Evolutionary conservation across 2,797 vertebrate species (phyloP), one percentile per base, ranked within the genome.

Genomic region (Danio jaintianensis): DNA sequence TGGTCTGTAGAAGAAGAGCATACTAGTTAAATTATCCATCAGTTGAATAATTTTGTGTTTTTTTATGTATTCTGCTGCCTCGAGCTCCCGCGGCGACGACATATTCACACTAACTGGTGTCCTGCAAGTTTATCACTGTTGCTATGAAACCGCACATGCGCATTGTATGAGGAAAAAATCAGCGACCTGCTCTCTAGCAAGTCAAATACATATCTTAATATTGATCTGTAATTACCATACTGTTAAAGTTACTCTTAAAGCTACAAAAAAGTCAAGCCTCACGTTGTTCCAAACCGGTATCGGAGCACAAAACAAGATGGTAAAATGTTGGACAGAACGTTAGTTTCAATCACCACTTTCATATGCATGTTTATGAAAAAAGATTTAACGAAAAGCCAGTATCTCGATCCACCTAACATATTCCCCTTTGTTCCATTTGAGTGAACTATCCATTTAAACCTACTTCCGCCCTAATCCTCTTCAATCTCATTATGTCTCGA

Each of bases 1-100:
- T 1, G 94, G 93, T 89, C 92, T 92, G 84, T 92, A 13, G 69
- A 90, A 94, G 70, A 93, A 82, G 1, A 94, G 85, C 89, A 90
- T 89, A 78, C 92, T 89, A 13, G 82, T 91, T 86, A 94, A 82
- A 79, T 92, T 89, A 18, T 92, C 85, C 86, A 94, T 82, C 0
- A 94, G 88, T 58, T 92, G 89, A 0, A 83, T 0, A 15, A 94
- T 87, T 81, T 90, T 89, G 84, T 94, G 93, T 82, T 90, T 91
- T 42, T 87, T 15, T 0, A 94, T 80, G 83, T 94, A 94, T 6
- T 86, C 85, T 0, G 59, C 77, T 0, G 90, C 89, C 20, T 92
- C 89, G 62, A 55, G n/a, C 18, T 94, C 93, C 55, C 83, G 83
- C 22, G 84, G 83, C 3, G 90, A 89, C 83, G 90, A 76, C 83